Percentiles rank a stretch among this genome's conserved stretches.
Evolutionary conservation across 2,797 vertebrate species (phyloP).

Genomic region (Varecia variegata): DNA sequence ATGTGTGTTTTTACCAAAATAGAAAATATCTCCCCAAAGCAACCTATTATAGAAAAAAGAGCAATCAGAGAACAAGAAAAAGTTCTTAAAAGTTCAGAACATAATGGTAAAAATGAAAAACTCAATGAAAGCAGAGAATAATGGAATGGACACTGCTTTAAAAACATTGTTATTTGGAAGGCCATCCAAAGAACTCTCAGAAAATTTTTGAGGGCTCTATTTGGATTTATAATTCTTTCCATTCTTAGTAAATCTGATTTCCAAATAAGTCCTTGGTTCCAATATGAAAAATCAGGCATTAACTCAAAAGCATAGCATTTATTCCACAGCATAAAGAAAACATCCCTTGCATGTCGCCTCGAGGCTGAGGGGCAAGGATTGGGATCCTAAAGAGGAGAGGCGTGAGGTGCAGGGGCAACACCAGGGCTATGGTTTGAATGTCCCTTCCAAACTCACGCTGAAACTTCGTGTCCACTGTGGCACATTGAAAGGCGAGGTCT

Average conservation of each 20-base stretch:
- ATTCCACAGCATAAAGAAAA: background rate
- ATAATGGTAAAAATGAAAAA: background rate
- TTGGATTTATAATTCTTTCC: slow-evolving; percentile 45
- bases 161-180: background rate
- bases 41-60: background rate
- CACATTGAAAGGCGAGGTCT: background rate
- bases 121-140: background rate
- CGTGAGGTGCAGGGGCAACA: accelerated
- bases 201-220: background rate
- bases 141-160: background rate
- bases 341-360: too few relatives aligned
- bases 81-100: slow-evolving; percentile 31
- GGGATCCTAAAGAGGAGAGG: background rate
- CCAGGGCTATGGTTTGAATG: background rate
- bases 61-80: background rate
- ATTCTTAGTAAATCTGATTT: slow-evolving; percentile 20
- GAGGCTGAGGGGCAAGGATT: background rate
- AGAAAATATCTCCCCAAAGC: background rate
- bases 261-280: slow-evolving; percentile 18
- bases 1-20: background rate
- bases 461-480: background rate
- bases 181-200: background rate
- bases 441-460: background rate
- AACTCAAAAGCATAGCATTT: background rate
- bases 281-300: background rate